A percentile compares a stretch with the other conserved stretches of the same genome.
These are phyloP conservation scores for Limnodromus scolopaceus DNA, from an alignment of 2,797 vertebrate genomes.

Conservation along the genomic window DNA sequence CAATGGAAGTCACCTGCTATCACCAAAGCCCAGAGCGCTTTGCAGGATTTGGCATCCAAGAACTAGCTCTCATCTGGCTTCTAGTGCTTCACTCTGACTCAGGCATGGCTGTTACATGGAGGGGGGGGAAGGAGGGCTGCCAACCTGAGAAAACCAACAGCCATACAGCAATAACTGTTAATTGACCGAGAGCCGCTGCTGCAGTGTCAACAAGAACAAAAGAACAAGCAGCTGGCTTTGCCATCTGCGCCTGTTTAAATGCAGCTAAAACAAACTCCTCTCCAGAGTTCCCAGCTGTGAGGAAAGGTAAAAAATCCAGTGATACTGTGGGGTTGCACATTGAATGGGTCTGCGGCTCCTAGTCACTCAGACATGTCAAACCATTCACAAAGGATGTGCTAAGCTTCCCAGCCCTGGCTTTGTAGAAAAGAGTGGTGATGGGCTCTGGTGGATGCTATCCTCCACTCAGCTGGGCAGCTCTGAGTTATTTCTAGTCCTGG, in stretches of 20 bases:
- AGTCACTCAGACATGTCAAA: not conserved
- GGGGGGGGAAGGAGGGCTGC: not conserved
- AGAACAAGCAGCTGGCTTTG: not conserved
- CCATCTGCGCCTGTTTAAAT: not conserved
- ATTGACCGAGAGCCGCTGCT: not conserved
- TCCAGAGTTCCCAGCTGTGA: not conserved
- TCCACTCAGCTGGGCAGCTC: not conserved
- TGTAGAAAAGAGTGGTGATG: not conserved
- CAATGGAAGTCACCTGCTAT: not conserved
- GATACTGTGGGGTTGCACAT: fast-evolving
- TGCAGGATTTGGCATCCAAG: not conserved
- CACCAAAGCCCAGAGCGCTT: not conserved
- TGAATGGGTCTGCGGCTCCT: not conserved
- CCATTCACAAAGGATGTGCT: fast-evolving
- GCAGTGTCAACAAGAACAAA: not conserved
- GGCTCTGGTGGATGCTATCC: not conserved
- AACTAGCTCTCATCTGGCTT: not conserved
- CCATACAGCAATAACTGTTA: not conserved
- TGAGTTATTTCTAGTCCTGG: not conserved
- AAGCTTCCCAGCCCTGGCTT: not conserved
- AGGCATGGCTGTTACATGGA: not conserved
- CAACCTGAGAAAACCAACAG: not conserved
- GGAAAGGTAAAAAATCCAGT: not conserved
- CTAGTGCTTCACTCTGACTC: not conserved
- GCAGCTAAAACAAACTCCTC: not conserved